Percentiles rank a stretch among this genome's conserved stretches.
Conservation (phyloP, 2,888 invertebrate species). For the Drosophila neotestacea region DNA sequence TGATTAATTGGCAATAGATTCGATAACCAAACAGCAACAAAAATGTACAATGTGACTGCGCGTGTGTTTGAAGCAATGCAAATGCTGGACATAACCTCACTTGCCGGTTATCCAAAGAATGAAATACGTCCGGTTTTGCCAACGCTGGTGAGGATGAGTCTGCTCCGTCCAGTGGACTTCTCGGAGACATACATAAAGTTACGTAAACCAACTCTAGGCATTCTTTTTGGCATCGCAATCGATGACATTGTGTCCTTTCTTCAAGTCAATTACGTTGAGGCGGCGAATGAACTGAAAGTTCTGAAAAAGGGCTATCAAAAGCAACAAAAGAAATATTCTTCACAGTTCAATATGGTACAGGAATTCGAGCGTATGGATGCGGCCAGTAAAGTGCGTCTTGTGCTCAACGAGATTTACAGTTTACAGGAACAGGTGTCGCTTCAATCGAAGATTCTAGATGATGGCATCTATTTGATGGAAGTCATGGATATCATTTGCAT, state of each 20-base stretch:
- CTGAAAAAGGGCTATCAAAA: conserved; percentile 96
- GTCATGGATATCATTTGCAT: conserved; percentile 97
- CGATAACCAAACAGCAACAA: too few relatives aligned
- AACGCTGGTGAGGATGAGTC: conserved; percentile 96
- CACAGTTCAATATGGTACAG: conserved; percentile 93
- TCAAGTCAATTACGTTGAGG: conserved; percentile 96
- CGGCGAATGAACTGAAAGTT: conserved; percentile 90
- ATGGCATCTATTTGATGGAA: conserved; percentile 97
- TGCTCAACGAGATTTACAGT: conserved; percentile 94
- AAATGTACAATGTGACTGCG: conserved; percentile 73
- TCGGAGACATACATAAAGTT: conserved; percentile 93
- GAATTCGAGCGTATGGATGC: conserved; percentile 98
- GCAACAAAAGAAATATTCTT: conserved; percentile 87
- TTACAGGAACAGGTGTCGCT: conserved; percentile 92
- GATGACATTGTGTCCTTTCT: conserved; percentile 97
- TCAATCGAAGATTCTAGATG: conserved; percentile 96
- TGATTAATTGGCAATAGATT: too few relatives aligned
- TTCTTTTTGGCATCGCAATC: conserved; percentile 95
- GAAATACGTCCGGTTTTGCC: conserved; percentile 96
- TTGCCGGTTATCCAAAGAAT: conserved; percentile 90
- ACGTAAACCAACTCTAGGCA: conserved; percentile 93
- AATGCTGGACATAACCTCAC: conserved; percentile 91
- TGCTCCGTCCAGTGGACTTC: conserved; percentile 93
- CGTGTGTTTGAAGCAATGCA: conserved; percentile 88
- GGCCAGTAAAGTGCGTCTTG: conserved; percentile 93